Evolutionary conservation across 2,797 vertebrate genomes (phyloP), one percentile per base, ranked within the genome.

Genomic region (Miichthys miiuy): DNA sequence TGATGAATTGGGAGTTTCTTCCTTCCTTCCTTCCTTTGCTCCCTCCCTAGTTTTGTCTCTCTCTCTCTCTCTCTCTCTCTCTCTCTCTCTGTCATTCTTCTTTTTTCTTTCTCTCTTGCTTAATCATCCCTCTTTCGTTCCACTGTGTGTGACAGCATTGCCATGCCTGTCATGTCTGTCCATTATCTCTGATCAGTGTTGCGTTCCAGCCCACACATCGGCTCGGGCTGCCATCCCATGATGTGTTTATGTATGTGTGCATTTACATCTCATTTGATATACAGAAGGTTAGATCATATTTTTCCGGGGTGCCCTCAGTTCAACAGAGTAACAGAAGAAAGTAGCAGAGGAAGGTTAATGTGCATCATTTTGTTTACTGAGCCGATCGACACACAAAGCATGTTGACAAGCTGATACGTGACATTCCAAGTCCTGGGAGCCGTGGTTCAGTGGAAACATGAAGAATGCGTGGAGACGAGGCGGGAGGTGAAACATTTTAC

Each of bases 101-200:
- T 38, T 38, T 38, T 38, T 38, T 38, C 34, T 38, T 9, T 38
- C 34, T 8, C 68, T 75, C 56, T 63, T 62, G n/a, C 75, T 61
- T 72, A 47, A 27, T 86, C 84, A 83, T 81, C 82, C 69, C 73
- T 83, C 82, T 51, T 75, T 68, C 68, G 66, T 63, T 72, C 77
- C 81, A 62, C 63, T 75, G 3, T 48, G 72, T 75, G 72, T 85
- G 87, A 85, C 87, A 81, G 79, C 81, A 65, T 81, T 54, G 67
- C 83, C 76, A 58, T 82, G 81, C 50, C 84, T 90, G 88, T 88
- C 91, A 77, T 89, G 85, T 90, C 86, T 80, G 81, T 80, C 86
- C 82, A 88, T 93, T 92, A 93, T 92, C 89, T 90, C 62, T 88
- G 87, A 93, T 91, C 89, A 88, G 62, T 77, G 83, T 90, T 79